A percentile compares a stretch with the other conserved stretches of the same genome.
Evolutionary conservation across 2,113 vertebrate genomes (phyloP).

Genomic region (Marmota monax): DNA sequence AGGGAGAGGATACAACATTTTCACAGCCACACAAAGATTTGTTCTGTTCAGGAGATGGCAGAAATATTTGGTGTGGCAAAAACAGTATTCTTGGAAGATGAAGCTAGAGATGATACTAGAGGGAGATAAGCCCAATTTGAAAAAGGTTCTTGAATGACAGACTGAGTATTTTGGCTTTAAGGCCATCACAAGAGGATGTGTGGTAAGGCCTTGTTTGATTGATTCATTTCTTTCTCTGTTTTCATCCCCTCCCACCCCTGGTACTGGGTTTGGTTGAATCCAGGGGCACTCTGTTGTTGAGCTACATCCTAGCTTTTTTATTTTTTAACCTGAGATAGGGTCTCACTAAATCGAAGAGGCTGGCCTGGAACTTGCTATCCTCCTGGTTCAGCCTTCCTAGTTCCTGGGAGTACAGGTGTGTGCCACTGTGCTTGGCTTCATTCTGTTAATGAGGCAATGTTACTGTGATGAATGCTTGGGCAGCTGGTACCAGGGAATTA

Average conservation of each 20-base stretch:
- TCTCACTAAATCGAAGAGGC: too few species aligned
- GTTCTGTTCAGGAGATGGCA: neutral
- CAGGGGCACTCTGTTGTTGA: too few species aligned
- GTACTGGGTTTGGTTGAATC: too few species aligned
- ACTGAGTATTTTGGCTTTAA: neutral
- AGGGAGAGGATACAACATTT: neutral
- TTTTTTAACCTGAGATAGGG: too few species aligned
- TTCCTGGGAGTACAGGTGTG: too few species aligned
- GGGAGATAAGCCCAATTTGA: neutral
- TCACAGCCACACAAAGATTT: neutral
- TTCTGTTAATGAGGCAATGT: constrained; percentile 39
- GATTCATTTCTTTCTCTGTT: neutral
- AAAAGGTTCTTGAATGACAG: neutral
- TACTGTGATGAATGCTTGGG: constrained; percentile 6
- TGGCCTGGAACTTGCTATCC: too few species aligned
- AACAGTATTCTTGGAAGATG: neutral
- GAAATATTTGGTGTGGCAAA: neutral
- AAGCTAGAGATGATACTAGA: constrained; percentile 25
- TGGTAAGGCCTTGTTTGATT: neutral
- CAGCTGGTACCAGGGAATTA: constrained; percentile 29
- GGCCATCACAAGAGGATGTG: neutral
- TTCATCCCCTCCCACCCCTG: neutral
- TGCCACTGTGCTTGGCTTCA: neutral
- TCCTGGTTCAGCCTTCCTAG: too few species aligned
- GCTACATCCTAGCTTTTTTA: too few species aligned